Evolutionary conservation across 2,797 vertebrate species (phyloP), one percentile per base, ranked within the genome.

Genomic region (Sphenopsis melanotis): DNA sequence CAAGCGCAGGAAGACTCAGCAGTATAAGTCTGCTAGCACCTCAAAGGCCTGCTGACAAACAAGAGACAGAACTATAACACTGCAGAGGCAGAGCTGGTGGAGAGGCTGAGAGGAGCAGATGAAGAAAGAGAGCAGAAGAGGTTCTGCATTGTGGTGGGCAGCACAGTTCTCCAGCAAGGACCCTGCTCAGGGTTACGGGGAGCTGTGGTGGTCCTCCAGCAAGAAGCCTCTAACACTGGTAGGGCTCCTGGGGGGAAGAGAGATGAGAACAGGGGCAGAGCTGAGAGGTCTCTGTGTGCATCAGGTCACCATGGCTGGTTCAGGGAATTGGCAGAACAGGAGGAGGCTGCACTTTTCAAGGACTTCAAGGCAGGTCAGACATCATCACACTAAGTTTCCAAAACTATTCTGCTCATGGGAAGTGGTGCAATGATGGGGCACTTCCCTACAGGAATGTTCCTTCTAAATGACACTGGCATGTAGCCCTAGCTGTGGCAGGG

Each of bases 381-480:
- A 9, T 53, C 19, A 18, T 79, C 34, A 36, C 2, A 0, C 19
- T 53, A 37, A 52, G 17, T 49, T 50, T 79, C 32, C 42, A 37
- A 57, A 93, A 57, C 39, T 69, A 10, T 56, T 39, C 30, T 41
- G 32, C 19, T 53, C 3, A 2, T 2, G 7, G n/a, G 23, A 52
- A 57, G 18, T 12, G 12, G 10, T 41, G 6, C 1, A 0, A 32
- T 23, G 60, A 59, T 17, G 26, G 39, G 34, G 6, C 44, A 22
- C 22, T 59, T 71, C 8, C 24, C 63, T 41, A 15, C 3, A 8
- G 53, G 29, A 69, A 37, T 41, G 14, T 29, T 70, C 17, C 39
- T 72, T 46, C 64, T 52, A 32, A 26, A 0, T 0, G 18, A 4
- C 36, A 10, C 39, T 4, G 10, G 30, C 5, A 0, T 29, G 41